Evolutionary conservation across 2,113 vertebrate species (phyloP), one percentile per base, ranked within the genome.

Genomic region (Burhinus oedicnemus): DNA sequence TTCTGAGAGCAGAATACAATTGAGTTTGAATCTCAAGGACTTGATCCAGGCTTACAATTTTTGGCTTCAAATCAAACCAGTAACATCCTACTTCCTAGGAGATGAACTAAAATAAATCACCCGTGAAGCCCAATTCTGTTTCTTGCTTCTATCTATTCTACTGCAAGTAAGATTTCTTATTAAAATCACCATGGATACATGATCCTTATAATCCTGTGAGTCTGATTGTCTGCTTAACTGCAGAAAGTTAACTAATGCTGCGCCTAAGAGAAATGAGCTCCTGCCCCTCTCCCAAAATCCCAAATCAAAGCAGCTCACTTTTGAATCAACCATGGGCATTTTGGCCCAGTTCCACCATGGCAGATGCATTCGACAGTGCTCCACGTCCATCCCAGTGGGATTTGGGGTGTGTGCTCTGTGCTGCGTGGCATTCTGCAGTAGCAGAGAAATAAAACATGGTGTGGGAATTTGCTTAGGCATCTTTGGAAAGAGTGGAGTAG

Each of bases 121-220:
- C 89, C 57, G 0, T 93, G 90, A 95, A 96, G 91, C 70, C 78
- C 65, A 52, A 82, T 91, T 94, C 89, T 95, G 70, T 77, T 96
- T 82, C 89, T 94, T 91, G 22, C 89, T 95, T 95, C 95, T 54
- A 76, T 94, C 91, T 93, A 20, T 90, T 93, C 86, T 85, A 69
- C 45, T 74, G 70, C 77, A 95, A 96, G 89, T 79, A 87, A 95
- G 93, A 93, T 92, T 97, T 95, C 91, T 94, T 97, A 94, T 86
- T 95, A 96, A 94, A 96, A 97, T 97, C 93, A 74, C 96, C 94
- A 95, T 95, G 94, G 97, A 95, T 93, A 95, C 94, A 77, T 89
- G 93, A 97, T 95, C 96, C 93, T 87, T 95, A 80, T 95, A 97
- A 96, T 96, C 93, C 78, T 72, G 49, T 38, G 78, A 93, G 38